Conservation (phyloP, 2,797 vertebrate species). For the Podarcis lilfordi region DNA sequence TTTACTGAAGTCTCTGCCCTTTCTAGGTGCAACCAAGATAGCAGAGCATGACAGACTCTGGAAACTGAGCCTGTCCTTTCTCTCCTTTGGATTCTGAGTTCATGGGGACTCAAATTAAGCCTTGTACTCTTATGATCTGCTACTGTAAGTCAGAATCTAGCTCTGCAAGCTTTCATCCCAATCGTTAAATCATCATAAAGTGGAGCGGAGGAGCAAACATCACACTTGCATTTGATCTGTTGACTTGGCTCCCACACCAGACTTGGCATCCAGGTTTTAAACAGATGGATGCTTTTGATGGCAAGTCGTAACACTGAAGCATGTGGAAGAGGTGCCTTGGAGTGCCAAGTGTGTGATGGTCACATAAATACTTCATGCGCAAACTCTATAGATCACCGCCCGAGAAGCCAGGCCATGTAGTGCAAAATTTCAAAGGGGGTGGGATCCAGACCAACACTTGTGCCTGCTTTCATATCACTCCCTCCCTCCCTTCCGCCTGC, state of each 20-base stretch:
- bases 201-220: background rate
- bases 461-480: no score
- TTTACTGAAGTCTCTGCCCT: no score
- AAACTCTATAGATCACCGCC: background rate
- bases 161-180: background rate
- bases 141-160: constrained; percentile 1
- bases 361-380: background rate
- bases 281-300: background rate
- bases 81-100: background rate
- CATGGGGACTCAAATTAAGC: background rate
- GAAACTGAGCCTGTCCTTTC: background rate
- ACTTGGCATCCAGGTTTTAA: background rate
- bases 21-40: no score
- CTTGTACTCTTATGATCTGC: background rate
- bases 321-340: background rate
- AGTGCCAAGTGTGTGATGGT: background rate
- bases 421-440: no score
- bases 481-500: no score
- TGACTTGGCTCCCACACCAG: background rate
- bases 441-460: no score
- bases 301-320: background rate
- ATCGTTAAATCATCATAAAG: background rate
- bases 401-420: background rate
- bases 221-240: background rate
- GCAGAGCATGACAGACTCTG: background rate